Base-by-base conservation (phyloP, 2,113 vertebrate genomes). In the Aleadryas rufinucha region DNA sequence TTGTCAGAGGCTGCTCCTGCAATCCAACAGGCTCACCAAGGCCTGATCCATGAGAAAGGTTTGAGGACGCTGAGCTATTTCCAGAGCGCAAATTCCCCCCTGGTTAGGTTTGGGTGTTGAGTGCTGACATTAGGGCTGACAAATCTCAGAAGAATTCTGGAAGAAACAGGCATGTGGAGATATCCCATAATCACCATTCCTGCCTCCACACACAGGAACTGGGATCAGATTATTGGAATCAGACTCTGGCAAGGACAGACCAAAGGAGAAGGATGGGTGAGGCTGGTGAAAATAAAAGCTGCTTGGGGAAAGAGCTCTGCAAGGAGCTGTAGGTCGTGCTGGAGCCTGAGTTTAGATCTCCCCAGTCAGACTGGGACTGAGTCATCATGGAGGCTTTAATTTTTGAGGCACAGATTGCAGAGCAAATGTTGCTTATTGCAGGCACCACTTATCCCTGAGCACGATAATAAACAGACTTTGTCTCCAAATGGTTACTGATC, bases 371-470 rank as follows among this genome's bases (percentile, higher is more conserved):
- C 84, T 31, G 72, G 94, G 76, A 95, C 88, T 95, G 95, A 97
- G 69, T 93, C 96, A 96, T 89, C 91, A 60, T 2, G 2, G 84
- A 96, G 91, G 52, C 83, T 96, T 95, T 87, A n/a, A 81, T 87
- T 96, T 81, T 70, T 74, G 93, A 96, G 94, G 95, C 96, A 97
- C 96, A 97, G 95, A 97, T 97, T 97, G 96, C 95, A 87, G 86
- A 96, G 95, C 96, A 97, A 97, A 97, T 96, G 96, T 95, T 97
- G 96, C 96, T 96, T 96, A 92, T 95, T 96, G 95, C 94, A 95
- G 93, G 95, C 95, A 93, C 86, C 89, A 93, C 94, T 95, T 93
- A 84, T 84, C 93, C 94, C 94, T 64, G 93, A 95, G 95, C 94
- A 93, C 16, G 91, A 89, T 92, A 87, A 97, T 90, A 95, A 97